Conservation (phyloP, 2,113 vertebrate genomes). For the Nicator chloris region DNA sequence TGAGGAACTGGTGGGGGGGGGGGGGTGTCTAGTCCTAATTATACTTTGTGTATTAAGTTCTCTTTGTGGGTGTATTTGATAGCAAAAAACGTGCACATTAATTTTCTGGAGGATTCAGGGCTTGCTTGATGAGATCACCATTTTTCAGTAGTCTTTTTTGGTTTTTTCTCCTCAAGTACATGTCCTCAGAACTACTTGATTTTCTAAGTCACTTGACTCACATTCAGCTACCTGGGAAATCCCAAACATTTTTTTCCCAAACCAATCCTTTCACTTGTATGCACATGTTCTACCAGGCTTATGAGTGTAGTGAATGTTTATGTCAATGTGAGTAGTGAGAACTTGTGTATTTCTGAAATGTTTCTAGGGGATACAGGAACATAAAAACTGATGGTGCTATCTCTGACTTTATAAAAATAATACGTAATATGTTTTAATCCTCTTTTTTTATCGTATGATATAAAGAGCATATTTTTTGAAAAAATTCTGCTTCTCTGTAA, state of each 20-base stretch:
- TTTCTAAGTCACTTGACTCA: background rate
- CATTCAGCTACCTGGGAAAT: background rate
- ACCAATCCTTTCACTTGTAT: background rate
- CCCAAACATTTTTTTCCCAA: too few relatives aligned
- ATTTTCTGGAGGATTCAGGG: background rate
- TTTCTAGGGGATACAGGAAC: background rate
- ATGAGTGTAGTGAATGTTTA: background rate
- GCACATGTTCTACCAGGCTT: background rate
- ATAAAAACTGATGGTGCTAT: background rate
- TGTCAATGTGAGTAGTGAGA: background rate
- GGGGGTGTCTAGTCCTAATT: background rate
- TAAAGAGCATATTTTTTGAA: background rate
- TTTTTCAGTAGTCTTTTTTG: background rate
- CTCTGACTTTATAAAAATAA: background rate
- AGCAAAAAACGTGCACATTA: background rate
- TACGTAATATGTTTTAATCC: background rate
- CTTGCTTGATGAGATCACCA: background rate
- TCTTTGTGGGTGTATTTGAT: background rate
- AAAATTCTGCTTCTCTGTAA: background rate
- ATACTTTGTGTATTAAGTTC: background rate
- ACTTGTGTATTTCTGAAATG: background rate
- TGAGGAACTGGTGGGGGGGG: too few relatives aligned
- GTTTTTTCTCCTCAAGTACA: background rate
- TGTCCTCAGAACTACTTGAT: background rate
- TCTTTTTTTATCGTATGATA: background rate